phyloP scores from a whole-genome alignment of 1,140 invertebrate species.

The Lysiphlebus fabarum region DNA sequence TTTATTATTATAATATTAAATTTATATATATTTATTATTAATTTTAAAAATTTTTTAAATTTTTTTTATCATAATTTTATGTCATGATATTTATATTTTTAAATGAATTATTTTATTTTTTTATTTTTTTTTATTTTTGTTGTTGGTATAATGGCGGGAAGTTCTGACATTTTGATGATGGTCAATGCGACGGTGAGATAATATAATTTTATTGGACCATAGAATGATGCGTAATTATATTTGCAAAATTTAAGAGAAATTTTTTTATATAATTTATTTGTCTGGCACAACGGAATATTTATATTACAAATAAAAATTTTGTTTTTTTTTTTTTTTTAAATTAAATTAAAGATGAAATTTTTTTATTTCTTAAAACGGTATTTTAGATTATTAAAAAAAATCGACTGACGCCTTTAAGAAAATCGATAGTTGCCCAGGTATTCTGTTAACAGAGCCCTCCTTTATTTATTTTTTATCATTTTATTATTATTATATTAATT shows the following conservation, averaged over 20 bases:
- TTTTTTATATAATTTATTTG: too few species aligned
- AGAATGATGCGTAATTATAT: too few species aligned
- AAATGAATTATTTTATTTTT: background rate
- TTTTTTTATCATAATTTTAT: too few species aligned
- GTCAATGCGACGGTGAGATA: background rate
- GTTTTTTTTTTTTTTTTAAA: too few species aligned
- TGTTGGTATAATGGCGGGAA: slow-evolving; percentile 21
- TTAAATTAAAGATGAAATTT: background rate
- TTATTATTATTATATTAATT: slow-evolving; percentile 1
- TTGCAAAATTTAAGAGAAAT: too few species aligned
- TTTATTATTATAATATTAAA: background rate
- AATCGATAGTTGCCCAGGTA: slow-evolving; percentile 14
- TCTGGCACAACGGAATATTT: too few species aligned
- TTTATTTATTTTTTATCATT: background rate
- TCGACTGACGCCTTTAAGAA: slow-evolving; percentile 20
- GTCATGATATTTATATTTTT: too few species aligned
- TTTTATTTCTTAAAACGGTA: background rate
- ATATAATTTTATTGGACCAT: background rate
- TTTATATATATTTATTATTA: background rate
- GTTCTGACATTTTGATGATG: slow-evolving; percentile 16
- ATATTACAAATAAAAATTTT: too few species aligned
- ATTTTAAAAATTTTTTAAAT: too few species aligned
- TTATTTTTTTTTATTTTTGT: background rate
- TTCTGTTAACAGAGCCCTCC: too few species aligned
- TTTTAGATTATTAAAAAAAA: slow-evolving; percentile 16